Conservation (phyloP, 2,113 vertebrate species). For the Artemisiospiza belli region DNA sequence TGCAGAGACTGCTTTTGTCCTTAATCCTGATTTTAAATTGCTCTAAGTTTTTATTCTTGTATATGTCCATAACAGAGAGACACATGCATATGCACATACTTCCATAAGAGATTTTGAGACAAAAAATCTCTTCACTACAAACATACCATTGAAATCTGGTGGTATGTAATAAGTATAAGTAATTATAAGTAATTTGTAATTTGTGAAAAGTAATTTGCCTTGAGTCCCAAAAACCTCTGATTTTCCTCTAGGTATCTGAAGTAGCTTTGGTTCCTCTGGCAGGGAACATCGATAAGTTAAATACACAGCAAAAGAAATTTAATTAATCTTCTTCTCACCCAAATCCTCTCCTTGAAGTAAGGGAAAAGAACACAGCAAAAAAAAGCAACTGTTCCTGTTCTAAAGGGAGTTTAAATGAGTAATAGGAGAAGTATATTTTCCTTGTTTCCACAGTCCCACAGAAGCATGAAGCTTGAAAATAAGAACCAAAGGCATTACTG, state of each 20-base stretch:
- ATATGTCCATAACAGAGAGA: neutral
- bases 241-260: neutral
- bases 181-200: neutral
- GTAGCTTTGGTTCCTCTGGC: neutral
- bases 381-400: neutral
- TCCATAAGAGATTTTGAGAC: neutral
- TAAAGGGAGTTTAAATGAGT: neutral
- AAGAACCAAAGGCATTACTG: neutral
- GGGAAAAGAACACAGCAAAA: neutral
- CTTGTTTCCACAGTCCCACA: neutral
- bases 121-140: neutral
- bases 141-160: neutral
- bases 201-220: neutral
- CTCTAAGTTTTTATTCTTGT: neutral
- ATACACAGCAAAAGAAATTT: neutral
- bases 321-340: neutral
- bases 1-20: neutral
- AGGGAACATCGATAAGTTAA: neutral
- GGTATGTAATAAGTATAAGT: neutral
- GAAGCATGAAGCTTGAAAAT: neutral
- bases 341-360: neutral
- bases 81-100: accelerated
- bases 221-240: neutral
- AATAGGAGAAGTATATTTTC: neutral
- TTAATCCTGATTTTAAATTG: neutral